Evolutionary conservation across 2,888 invertebrate genomes (phyloP), one percentile per base, ranked within the genome.

Genomic region (Pardosa pseudoannulata): DNA sequence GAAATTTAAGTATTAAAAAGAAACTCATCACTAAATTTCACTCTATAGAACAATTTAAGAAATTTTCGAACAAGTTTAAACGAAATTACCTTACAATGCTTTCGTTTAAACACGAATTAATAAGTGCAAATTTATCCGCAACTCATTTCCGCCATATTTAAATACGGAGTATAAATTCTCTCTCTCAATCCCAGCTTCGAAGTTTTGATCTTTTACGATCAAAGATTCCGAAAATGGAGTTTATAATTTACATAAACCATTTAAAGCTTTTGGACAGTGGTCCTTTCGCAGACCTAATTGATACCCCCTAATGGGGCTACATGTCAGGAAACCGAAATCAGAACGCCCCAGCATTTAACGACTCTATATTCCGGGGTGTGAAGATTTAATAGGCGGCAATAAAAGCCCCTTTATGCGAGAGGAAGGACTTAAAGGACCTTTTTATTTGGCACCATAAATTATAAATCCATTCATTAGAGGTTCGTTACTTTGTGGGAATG

Each of bases 241-340:
- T 23, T 23, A 23, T 56, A 56, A 56, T 56, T 56, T 56, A 19
- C 56, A 56, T 56, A 56, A 56, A 23, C 56, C 56, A 56, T 19
- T 46, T 46, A n/a, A n/a, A n/a, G n/a, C n/a, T n/a, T n/a, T 36
- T 23, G 56, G 56, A 56, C 56, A 56, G 23, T 56, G 56, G 56
- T 56, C 56, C 11, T 56, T 23, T 23, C 19, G 23, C 56, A 23
- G 5, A 5, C 56, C 56, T 56, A 56, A 56, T 56, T 56, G 56
- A 56, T 56, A 23, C 56, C 23, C n/a, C 23, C 56, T 56, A 56
- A 56, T 56, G 56, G 56, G 23, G 56, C 56, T 1, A 23, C 56
- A 23, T 23, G 56, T 56, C 56, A 23, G 19, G 56, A 3, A 23
- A 19, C 56, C 56, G 23, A 56, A 56, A 56, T 56, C 56, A 23